Evolutionary conservation across 2,888 invertebrate species (phyloP), one percentile per base, ranked within the genome.

Genomic region (Periphyllus acericola): DNA sequence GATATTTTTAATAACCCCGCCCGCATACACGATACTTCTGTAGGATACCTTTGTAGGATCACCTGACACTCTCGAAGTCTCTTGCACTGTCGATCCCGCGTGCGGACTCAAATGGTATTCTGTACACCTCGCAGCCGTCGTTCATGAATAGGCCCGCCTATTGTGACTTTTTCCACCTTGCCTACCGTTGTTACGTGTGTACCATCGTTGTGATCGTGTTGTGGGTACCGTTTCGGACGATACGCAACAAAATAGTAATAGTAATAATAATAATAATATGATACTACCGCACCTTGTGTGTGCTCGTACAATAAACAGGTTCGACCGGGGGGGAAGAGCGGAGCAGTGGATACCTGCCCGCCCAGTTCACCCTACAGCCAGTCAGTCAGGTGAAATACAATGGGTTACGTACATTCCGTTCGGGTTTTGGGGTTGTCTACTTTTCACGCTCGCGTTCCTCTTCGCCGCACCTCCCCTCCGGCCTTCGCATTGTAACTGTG

Each of bases 311-410:
- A 34, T 55, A 86, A 87, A 87, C 87, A 81, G 87, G 87, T 87
- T 87, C 55, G 74, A 32, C 74, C 66, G 40, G n/a, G 36, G 9
- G 40, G 29, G 86, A 52, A 9, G 71, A 36, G 55, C 8, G 32
- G 19, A 60, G 60, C 25, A 68, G 80, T 21, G n/a, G 36, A 66
- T 32, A 36, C 55, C 78, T 29, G 14, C 71, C 52, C 74, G 52
- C 36, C 83, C 19, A 29, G 79, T 81, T 25, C 80, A 81, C 87
- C 87, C 87, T 60, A 19, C 21, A 8, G 46, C n/a, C 40, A 34
- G 71, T n/a, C 40, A 29, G 87, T 72, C 87, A 87, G 87, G 87
- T 87, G 80, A 80, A 86, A 72, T 80, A 80, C 86, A 80, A 86
- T 80, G 78, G 29, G 32, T 83, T 40, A 40, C 1, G 3, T 29